These are phyloP conservation scores for Rhea americana DNA, from an alignment of 2,113 vertebrate genomes.

Conservation along the genomic window DNA sequence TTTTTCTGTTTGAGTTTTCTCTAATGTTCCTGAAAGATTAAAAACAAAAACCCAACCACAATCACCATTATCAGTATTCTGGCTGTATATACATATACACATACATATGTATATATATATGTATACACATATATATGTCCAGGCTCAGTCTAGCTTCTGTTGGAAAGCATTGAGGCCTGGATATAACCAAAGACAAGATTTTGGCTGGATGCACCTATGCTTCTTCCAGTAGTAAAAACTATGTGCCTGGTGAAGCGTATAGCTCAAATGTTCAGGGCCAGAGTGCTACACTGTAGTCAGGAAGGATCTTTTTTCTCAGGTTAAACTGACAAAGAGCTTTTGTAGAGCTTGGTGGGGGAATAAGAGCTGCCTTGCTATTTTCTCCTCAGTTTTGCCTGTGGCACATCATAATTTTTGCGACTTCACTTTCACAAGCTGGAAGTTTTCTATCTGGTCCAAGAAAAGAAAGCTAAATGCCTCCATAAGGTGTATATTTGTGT, in stretches of 20 bases:
- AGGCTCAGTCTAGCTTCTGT: not conserved
- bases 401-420: not conserved
- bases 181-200: not conserved
- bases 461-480: not conserved
- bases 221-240: not conserved
- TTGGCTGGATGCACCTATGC: not conserved
- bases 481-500: not conserved
- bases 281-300: not conserved
- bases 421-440: not conserved
- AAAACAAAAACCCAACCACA: not conserved
- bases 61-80: not conserved
- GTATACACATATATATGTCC: too few relatives aligned
- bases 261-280: not conserved
- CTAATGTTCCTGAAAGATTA: not conserved
- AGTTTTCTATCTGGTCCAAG: not conserved
- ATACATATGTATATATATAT: too few relatives aligned
- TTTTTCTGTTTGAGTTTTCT: not conserved
- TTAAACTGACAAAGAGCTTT: not conserved
- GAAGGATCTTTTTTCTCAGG: not conserved
- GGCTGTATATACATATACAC: not conserved
- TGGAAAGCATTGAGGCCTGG: not conserved
- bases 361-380: not conserved
- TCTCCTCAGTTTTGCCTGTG: not conserved
- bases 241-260: rapidly evolving
- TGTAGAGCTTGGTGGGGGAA: rapidly evolving